Evolutionary conservation across 2,113 vertebrate species (phyloP), one percentile per base, ranked within the genome.

Genomic region (Amphilophus citrinellus): DNA sequence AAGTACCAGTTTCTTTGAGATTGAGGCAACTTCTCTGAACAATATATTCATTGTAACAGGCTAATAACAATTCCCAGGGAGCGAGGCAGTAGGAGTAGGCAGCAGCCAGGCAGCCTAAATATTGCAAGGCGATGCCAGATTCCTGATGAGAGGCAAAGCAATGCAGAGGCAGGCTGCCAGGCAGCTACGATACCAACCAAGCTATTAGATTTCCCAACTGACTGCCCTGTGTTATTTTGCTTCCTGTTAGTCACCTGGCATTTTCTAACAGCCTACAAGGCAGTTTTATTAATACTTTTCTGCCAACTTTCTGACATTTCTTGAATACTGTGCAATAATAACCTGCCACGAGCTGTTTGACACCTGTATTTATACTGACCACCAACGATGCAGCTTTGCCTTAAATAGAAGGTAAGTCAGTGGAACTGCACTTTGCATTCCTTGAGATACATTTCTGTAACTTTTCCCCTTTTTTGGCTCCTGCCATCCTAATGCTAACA

Each of bases 181-280:
- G 62, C 68, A 79, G 76, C 66, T 11, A 62, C 14, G 42, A 84
- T 63, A 76, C 62, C 35, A 61, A 57, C 57, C 82, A 35, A 44
- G 76, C 58, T 77, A 87, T 80, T n/a, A 83, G 39, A 85, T 18
- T 37, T 84, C 86, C 88, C 83, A 73, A n/a, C 76, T 77, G 88
- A 83, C 53, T 13, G 68, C 6, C 56, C 39, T 73, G 68, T 53
- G 50, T 76, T 76, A 61, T 56, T 71, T 30, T 42, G 60, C 80
- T 89, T 80, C 75, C 81, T 82, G 76, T 90, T 78, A 61, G 82
- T 44, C 44, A 86, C 76, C 87, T 84, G 81, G 71, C 73, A 57
- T 61, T 58, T 44, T 79, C 47, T 22, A 78, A 60, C 76, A 60
- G n/a, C 79, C 66, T 15, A 68, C 53, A 59, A 62, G 27, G 58